These are phyloP conservation scores for Drepana arcuata DNA, from an alignment of 1,140 invertebrate species.

Conservation along the genomic window DNA sequence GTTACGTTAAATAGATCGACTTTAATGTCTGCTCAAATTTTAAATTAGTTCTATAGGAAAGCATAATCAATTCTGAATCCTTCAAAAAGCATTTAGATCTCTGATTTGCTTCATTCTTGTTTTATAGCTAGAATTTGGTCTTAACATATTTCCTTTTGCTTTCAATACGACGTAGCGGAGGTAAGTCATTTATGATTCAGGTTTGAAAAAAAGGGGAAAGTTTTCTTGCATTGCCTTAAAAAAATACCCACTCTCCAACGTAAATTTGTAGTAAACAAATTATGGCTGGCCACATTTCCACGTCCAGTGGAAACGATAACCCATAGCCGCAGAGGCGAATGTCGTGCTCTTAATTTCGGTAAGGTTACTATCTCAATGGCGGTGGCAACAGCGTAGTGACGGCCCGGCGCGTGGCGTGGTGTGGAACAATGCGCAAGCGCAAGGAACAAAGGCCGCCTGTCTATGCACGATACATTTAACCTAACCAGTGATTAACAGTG, in stretches of 20 bases:
- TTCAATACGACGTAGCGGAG: no score
- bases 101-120: no score
- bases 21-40: not conserved
- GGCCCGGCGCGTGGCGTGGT: constrained; percentile 22
- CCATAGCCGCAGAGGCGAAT: constrained; percentile 17
- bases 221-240: no score
- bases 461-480: constrained; percentile 10
- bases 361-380: constrained; percentile 37
- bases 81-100: not conserved
- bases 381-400: constrained; percentile 18
- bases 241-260: no score
- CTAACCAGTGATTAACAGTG: constrained; percentile 18
- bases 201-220: no score
- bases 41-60: no score
- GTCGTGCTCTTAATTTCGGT: constrained; percentile 47
- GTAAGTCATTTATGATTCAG: no score
- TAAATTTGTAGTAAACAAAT: not conserved
- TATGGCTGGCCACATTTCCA: not conserved
- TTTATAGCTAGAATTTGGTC: not conserved
- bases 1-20: not conserved
- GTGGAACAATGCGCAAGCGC: constrained; percentile 4
- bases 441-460: not conserved
- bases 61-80: no score
- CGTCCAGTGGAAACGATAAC: constrained; percentile 21
- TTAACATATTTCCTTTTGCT: not conserved